These are phyloP conservation scores for Carassius carassius DNA, from an alignment of 2,113 vertebrate genomes.

Conservation along the genomic window DNA sequence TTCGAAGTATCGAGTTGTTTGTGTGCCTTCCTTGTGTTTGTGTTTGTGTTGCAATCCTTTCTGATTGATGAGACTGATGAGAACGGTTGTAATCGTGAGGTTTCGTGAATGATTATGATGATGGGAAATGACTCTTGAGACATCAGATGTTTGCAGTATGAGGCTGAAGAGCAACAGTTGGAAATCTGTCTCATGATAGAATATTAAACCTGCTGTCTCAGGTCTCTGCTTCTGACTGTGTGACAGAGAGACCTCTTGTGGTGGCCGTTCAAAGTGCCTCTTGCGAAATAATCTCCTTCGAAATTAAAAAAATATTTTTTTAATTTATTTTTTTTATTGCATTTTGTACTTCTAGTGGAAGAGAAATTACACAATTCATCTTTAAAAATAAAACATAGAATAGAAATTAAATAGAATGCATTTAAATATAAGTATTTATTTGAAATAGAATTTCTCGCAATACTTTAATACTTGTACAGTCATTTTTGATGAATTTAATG, in stretches of 20 bases:
- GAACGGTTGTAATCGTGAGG: not conserved
- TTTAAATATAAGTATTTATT: not conserved
- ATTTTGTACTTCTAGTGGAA: not conserved
- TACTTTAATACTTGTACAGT: too few species aligned
- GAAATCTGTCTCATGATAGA: constrained; percentile 34
- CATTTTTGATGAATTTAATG: too few species aligned
- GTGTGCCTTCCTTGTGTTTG: too few species aligned
- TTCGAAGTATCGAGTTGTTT: not conserved
- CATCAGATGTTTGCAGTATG: constrained; percentile 31
- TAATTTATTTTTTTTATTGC: not conserved
- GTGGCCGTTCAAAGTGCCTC: constrained; percentile 5
- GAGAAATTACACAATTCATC: not conserved
- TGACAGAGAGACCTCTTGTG: constrained; percentile 44
- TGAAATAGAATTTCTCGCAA: too few species aligned
- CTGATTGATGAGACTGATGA: not conserved
- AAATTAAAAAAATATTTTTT: not conserved
- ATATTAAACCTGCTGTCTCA: constrained; percentile 28
- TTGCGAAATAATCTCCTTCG: not conserved
- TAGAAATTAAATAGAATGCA: not conserved
- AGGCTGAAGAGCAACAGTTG: constrained; percentile 46
- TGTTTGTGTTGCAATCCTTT: too few species aligned
- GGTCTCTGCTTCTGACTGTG: constrained; percentile 14
- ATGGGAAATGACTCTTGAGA: constrained; percentile 24
- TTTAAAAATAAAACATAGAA: not conserved
- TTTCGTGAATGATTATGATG: not conserved